Evolutionary conservation across 2,888 invertebrate genomes (phyloP).

Genomic region (Noctua comes): DNA sequence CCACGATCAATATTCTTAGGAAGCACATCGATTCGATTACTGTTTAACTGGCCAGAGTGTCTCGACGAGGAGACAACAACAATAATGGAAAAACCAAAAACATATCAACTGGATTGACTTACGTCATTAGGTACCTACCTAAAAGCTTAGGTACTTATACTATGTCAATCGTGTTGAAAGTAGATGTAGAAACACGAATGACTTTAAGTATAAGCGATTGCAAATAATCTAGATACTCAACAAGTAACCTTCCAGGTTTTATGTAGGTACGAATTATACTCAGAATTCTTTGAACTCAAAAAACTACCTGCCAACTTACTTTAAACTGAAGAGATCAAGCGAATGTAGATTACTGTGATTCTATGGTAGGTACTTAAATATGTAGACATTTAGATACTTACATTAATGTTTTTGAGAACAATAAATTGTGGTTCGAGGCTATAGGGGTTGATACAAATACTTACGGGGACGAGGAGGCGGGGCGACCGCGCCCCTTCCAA

Average conservation of each 20-base stretch:
- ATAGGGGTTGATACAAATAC: constrained; percentile 61
- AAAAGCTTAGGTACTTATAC: neutral
- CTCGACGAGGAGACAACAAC: no score
- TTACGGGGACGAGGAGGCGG: constrained; percentile 66
- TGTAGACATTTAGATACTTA: constrained; percentile 10
- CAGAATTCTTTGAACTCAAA: neutral
- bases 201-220: neutral
- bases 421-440: constrained; percentile 62
- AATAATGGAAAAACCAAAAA: no score
- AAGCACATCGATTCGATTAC: no score
- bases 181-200: neutral
- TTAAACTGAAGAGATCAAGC: neutral
- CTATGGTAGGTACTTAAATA: neutral
- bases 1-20: no score
- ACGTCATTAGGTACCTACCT: neutral
- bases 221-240: neutral
- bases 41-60: no score
- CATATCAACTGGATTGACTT: no score
- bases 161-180: neutral
- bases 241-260: neutral
- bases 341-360: neutral
- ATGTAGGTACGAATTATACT: neutral
- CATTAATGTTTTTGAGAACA: constrained; percentile 56
- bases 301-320: neutral
- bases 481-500: constrained; percentile 75